Percentiles rank a stretch among this genome's conserved stretches.
phyloP scores from a whole-genome alignment of 2,797 vertebrate genomes.

The Tragelaphus oryx region DNA sequence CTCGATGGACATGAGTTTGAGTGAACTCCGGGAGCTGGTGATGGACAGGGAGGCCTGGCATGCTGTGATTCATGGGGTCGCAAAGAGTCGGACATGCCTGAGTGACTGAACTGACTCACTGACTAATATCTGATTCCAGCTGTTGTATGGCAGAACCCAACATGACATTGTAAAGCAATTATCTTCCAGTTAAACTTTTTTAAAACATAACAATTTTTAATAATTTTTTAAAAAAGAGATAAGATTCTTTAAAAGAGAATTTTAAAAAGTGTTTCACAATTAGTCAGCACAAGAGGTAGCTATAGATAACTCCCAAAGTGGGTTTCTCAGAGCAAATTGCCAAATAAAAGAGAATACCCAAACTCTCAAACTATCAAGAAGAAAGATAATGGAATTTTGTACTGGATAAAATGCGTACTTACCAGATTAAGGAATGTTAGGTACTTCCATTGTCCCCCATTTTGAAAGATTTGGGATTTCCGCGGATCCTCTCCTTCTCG shows the following conservation, averaged over 20 bases:
- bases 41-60: background rate
- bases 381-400: background rate
- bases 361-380: conserved; percentile 19
- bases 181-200: background rate
- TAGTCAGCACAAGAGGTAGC: conserved; percentile 8
- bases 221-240: background rate
- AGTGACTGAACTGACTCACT: background rate
- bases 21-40: background rate
- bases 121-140: background rate
- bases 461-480: conserved; percentile 82
- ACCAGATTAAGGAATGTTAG: conserved; percentile 94
- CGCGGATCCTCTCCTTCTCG: conserved; percentile 69
- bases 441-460: conserved; percentile 92
- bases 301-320: background rate
- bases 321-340: conserved; percentile 42
- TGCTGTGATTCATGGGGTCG: background rate
- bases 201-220: background rate
- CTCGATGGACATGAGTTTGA: background rate
- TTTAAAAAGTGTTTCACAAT: background rate
- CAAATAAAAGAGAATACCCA: conserved; percentile 63
- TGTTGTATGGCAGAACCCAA: background rate
- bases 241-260: background rate
- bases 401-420: conserved; percentile 71
- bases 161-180: background rate
- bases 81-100: background rate